These are phyloP conservation scores for Drymonia ruficornis DNA, from an alignment of 2,888 invertebrate genomes.

Conservation along the genomic window DNA sequence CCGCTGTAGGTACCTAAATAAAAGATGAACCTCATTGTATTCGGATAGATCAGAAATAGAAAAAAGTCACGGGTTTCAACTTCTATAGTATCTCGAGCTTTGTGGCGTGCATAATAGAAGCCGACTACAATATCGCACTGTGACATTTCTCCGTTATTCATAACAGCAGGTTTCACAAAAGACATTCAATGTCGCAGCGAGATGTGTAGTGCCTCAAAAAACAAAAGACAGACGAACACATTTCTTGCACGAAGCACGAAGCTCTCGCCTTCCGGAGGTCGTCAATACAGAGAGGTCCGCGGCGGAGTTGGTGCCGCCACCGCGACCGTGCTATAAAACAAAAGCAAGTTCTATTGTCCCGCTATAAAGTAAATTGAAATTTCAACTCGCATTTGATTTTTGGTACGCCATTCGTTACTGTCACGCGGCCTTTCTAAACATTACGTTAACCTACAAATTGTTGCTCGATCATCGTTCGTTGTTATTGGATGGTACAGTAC, in stretches of 20 bases:
- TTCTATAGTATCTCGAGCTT: slow-evolving; percentile 32
- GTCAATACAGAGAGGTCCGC: too few species aligned
- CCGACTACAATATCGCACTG: slow-evolving; percentile 32
- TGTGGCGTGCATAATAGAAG: slow-evolving; percentile 33
- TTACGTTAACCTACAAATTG: slow-evolving; percentile 19
- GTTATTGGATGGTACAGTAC: slow-evolving; percentile 49
- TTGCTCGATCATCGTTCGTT: slow-evolving; percentile 37
- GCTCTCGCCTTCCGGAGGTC: too few species aligned
- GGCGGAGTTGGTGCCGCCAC: neutral
- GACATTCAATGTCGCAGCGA: neutral
- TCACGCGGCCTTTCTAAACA: neutral
- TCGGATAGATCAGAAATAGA: slow-evolving; percentile 35
- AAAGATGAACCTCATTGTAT: slow-evolving; percentile 23
- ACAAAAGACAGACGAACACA: too few species aligned
- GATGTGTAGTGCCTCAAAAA: neutral
- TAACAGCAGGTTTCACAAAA: slow-evolving; percentile 10
- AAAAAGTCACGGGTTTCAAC: slow-evolving; percentile 47
- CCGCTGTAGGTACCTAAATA: slow-evolving; percentile 25
- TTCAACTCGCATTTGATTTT: slow-evolving; percentile 4
- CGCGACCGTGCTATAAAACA: neutral
- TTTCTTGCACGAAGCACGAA: too few species aligned
- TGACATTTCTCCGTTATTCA: slow-evolving; percentile 31
- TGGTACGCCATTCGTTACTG: neutral
- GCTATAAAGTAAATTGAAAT: slow-evolving; percentile 6
- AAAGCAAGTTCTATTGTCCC: slow-evolving; percentile 5